phyloP scores from a whole-genome alignment of 2,888 invertebrate species.

The Lobophora halterata region DNA sequence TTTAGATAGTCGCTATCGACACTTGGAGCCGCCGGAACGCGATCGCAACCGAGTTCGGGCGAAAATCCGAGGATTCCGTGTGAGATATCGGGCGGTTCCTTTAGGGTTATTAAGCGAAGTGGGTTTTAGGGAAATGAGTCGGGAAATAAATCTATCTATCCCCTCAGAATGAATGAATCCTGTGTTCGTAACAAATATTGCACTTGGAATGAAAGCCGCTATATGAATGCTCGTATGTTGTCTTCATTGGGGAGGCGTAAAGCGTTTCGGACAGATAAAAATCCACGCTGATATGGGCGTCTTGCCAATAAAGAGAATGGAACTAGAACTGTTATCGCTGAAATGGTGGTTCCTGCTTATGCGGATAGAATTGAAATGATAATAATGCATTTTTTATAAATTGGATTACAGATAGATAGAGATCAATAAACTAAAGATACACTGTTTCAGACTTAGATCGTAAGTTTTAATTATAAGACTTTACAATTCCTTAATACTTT shows the following conservation, averaged over 20 bases:
- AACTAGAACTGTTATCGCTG: conserved; percentile 53
- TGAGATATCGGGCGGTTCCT: conserved; percentile 71
- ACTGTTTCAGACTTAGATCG: conserved; percentile 4
- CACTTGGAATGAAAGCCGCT: conserved; percentile 65
- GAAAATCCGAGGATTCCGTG: conserved; percentile 73
- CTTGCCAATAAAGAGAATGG: conserved; percentile 68
- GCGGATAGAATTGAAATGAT: conserved; percentile 36
- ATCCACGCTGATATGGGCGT: conserved; percentile 53
- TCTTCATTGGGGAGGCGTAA: conserved; percentile 57
- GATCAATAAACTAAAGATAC: conserved; percentile 5
- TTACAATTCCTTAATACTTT: too few species aligned
- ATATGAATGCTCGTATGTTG: conserved; percentile 67
- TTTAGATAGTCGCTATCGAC: conserved; percentile 60
- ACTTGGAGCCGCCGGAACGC: conserved; percentile 49
- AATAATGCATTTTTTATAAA: conserved; percentile 32
- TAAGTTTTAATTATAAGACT: background rate
- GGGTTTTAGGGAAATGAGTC: conserved; percentile 75
- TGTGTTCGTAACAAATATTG: conserved; percentile 58
- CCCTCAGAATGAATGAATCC: conserved; percentile 55
- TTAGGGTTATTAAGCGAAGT: conserved; percentile 77
- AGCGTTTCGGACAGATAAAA: conserved; percentile 47
- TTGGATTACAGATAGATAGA: conserved; percentile 32
- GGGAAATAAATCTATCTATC: conserved; percentile 67
- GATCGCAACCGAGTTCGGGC: conserved; percentile 47
- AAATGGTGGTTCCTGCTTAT: conserved; percentile 49